phyloP scores from a whole-genome alignment of 2,888 invertebrate species.

The Heteromurus nitidus region DNA sequence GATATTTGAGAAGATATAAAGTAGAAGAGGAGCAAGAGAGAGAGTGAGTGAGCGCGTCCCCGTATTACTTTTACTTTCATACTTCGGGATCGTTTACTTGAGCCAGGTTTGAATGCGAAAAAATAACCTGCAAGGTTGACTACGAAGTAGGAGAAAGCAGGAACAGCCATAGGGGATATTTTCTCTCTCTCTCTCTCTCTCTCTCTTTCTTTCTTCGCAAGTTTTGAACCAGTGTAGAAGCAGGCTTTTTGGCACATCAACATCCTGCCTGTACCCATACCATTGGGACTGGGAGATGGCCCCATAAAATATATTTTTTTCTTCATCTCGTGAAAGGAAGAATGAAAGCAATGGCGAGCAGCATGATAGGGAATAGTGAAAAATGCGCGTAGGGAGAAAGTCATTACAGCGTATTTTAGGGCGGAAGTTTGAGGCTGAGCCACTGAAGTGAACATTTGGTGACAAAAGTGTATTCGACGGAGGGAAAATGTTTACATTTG shows the following conservation, averaged over 20 bases:
- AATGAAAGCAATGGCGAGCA: conserved; percentile 36
- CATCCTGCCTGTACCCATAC: conserved; percentile 59
- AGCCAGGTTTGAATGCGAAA: neutral
- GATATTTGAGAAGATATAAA: conserved; percentile 26
- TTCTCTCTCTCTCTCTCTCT: conserved; percentile 60
- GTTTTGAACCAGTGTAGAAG: conserved; percentile 64
- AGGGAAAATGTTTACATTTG: neutral
- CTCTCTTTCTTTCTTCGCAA: conserved; percentile 30
- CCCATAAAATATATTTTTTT: conserved; percentile 59
- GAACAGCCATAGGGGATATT: conserved; percentile 63
- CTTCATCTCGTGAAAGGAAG: conserved; percentile 45
- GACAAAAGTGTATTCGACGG: neutral
- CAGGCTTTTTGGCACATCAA: conserved; percentile 61
- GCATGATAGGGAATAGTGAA: conserved; percentile 40
- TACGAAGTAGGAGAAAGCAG: conserved; percentile 38
- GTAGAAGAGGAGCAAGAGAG: conserved; percentile 17
- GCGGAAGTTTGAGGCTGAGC: conserved; percentile 59
- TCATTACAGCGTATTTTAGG: conserved; percentile 66
- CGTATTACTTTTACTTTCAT: conserved; percentile 33
- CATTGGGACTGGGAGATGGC: conserved; percentile 60
- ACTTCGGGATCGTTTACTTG: conserved; percentile 37
- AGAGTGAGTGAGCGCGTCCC: too few species aligned
- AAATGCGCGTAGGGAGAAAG: conserved; percentile 57
- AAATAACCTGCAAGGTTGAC: conserved; percentile 20
- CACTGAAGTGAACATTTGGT: conserved; percentile 25